These are phyloP conservation scores for Pogonognathellus flavescens DNA, from an alignment of 1,140 invertebrate species.

Conservation along the genomic window DNA sequence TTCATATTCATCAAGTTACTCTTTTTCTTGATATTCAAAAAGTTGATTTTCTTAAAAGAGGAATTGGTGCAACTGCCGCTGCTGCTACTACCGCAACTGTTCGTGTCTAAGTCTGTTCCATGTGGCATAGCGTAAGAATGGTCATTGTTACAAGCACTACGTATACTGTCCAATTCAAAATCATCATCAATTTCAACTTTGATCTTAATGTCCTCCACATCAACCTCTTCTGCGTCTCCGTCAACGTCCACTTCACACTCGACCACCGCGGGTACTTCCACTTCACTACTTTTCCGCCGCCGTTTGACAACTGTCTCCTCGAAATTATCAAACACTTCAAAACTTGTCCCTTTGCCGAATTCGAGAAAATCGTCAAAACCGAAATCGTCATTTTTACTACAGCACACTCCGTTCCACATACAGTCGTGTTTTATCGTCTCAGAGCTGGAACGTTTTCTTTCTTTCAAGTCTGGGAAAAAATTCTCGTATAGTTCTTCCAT, in stretches of 20 bases:
- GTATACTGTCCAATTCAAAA: conserved; percentile 19
- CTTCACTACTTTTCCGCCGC: conserved; percentile 27
- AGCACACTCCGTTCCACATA: conserved; percentile 64
- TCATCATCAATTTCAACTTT: conserved; percentile 53
- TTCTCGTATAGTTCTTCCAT: too few species aligned
- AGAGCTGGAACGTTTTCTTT: neutral
- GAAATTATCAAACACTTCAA: conserved; percentile 42
- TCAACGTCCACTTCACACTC: conserved; percentile 16
- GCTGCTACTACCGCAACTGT: neutral
- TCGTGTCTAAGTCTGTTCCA: neutral
- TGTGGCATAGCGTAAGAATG: conserved; percentile 55
- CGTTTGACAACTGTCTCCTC: conserved; percentile 29
- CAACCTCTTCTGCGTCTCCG: conserved; percentile 12
- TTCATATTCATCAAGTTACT: conserved; percentile 29
- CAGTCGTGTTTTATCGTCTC: conserved; percentile 63
- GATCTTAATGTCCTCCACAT: conserved; percentile 22
- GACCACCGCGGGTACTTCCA: neutral
- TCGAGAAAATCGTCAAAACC: conserved; percentile 35
- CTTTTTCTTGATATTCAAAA: conserved; percentile 46
- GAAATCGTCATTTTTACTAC: conserved; percentile 34
- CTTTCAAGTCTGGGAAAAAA: conserved; percentile 12
- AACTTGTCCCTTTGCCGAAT: conserved; percentile 29
- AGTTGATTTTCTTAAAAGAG: conserved; percentile 41
- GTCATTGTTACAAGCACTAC: conserved; percentile 42
- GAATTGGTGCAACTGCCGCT: neutral